Evolutionary conservation across 53 echinoderm and acorn worm species (phyloP).

Genomic region (Antedon mediterranea): DNA sequence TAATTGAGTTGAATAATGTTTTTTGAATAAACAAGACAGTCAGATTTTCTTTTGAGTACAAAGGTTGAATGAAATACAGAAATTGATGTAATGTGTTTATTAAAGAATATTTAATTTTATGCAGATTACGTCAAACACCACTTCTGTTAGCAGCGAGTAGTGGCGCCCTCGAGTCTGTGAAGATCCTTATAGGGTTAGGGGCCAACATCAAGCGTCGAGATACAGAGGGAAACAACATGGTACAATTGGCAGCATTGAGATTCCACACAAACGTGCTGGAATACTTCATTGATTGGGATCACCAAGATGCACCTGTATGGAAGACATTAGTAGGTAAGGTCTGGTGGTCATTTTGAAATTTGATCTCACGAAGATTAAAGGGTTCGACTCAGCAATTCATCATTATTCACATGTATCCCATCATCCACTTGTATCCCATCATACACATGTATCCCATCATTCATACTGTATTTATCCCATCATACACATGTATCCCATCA

Average conservation of each 20-base stretch:
- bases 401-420: too few relatives aligned
- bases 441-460: too few relatives aligned
- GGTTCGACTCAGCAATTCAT: too few relatives aligned
- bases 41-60: too few relatives aligned
- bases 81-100: not conserved
- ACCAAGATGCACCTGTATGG: slow-evolving; percentile 91
- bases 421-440: too few relatives aligned
- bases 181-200: slow-evolving; percentile 72
- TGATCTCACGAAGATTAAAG: too few relatives aligned
- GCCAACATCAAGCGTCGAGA: slow-evolving; percentile 65
- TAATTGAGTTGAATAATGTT: too few relatives aligned
- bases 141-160: slow-evolving; percentile 89
- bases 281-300: slow-evolving; percentile 83
- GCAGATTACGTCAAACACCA: slow-evolving; percentile 65
- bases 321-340: slow-evolving; percentile 79
- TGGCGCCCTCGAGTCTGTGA: slow-evolving; percentile 78
- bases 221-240: slow-evolving; percentile 69
- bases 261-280: slow-evolving; percentile 96
- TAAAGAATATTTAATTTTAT: not conserved
- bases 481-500: too few relatives aligned
- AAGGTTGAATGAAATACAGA: too few relatives aligned
- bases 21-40: too few relatives aligned
- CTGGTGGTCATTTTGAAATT: too few relatives aligned
- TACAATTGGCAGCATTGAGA: slow-evolving; percentile 81
- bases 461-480: too few relatives aligned